A percentile compares a stretch with the other conserved stretches of the same genome.
These are phyloP conservation scores for Grapholita molesta DNA, from an alignment of 1,140 invertebrate genomes.

Conservation along the genomic window DNA sequence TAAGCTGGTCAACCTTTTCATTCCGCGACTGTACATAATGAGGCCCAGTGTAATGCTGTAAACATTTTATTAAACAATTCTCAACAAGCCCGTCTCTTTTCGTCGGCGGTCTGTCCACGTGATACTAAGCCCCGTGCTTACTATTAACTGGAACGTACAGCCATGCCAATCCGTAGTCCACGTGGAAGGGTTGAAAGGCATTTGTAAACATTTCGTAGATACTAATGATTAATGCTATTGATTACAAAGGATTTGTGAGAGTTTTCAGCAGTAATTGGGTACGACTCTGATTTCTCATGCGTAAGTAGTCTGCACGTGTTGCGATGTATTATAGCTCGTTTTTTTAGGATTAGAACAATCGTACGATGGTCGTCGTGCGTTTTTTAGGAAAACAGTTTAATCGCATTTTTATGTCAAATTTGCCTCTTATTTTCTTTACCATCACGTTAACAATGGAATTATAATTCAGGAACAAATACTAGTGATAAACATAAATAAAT, in stretches of 20 bases:
- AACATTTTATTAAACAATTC: background rate
- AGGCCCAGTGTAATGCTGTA: background rate
- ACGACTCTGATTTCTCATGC: background rate
- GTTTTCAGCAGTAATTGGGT: background rate
- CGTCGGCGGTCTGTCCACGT: background rate
- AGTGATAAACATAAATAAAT: no score
- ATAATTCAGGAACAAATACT: no score
- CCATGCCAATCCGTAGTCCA: background rate
- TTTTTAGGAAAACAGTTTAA: no score
- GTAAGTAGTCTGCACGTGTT: background rate
- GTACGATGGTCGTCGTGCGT: no score
- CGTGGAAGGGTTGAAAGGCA: background rate
- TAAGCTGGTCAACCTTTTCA: no score
- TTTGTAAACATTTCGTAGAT: background rate
- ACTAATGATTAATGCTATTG: background rate
- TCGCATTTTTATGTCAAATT: no score
- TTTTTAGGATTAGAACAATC: no score
- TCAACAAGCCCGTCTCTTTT: background rate
- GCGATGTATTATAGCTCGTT: no score
- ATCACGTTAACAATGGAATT: no score
- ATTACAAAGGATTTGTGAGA: background rate
- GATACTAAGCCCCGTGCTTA: background rate
- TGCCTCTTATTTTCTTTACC: no score
- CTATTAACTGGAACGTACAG: background rate
- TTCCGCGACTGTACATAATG: no score